These are phyloP conservation scores for Myotis daubentonii DNA, from an alignment of 2,797 vertebrate genomes.

Conservation along the genomic window DNA sequence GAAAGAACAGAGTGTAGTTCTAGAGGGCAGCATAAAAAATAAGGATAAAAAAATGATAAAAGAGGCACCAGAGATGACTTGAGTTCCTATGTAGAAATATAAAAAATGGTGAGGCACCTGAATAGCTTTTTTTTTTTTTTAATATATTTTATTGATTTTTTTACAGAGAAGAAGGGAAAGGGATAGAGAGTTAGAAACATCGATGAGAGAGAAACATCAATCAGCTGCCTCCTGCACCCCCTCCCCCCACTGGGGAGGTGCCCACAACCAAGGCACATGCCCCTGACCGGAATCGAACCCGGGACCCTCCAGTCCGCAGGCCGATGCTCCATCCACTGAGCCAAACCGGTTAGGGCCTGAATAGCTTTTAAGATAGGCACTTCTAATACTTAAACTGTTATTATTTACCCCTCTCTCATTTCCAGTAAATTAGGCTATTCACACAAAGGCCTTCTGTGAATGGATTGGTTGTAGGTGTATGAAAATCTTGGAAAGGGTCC, in stretches of 20 bases:
- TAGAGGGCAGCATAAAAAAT: neutral
- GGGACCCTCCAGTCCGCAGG: too few species aligned
- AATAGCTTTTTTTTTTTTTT: too few species aligned
- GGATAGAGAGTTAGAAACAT: too few species aligned
- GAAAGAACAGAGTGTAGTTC: neutral
- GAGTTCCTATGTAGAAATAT: neutral
- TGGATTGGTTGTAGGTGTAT: neutral
- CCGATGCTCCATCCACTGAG: too few species aligned
- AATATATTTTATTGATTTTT: too few species aligned
- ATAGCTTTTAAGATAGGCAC: neutral
- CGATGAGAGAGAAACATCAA: too few species aligned
- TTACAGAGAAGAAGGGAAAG: too few species aligned
- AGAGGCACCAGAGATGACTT: neutral
- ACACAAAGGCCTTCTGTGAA: conserved; percentile 25
- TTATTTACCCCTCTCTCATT: neutral
- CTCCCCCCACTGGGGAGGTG: too few species aligned
- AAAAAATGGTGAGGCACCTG: neutral
- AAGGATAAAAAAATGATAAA: neutral
- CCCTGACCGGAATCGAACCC: too few species aligned
- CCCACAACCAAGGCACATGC: too few species aligned
- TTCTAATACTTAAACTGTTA: neutral
- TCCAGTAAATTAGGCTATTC: neutral
- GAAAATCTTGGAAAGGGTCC: neutral
- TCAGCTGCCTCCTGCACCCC: too few species aligned
- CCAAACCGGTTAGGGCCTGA: too few species aligned